phyloP scores from a whole-genome alignment of 2,113 vertebrate species.

The Burhinus bistriatus region DNA sequence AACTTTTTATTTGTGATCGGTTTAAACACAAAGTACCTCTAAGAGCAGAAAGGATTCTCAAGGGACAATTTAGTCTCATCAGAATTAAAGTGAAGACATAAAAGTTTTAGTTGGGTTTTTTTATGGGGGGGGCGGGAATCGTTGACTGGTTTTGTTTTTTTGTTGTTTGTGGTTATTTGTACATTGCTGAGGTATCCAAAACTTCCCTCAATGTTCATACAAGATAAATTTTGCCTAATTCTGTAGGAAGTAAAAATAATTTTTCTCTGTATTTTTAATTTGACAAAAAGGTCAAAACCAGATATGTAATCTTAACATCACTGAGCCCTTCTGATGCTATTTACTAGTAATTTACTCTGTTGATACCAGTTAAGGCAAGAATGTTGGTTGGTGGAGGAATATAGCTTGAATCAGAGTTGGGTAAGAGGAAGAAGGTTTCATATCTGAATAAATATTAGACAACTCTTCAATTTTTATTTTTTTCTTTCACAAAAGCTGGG shows the following conservation, averaged over 20 bases:
- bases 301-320: background rate
- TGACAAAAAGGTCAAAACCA: background rate
- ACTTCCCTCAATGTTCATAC: background rate
- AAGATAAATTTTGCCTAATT: background rate
- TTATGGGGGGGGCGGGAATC: background rate
- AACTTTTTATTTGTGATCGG: background rate
- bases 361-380: background rate
- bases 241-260: background rate
- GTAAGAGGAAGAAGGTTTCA: background rate
- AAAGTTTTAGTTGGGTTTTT: background rate
- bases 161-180: background rate
- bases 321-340: background rate
- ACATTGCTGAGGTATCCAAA: background rate
- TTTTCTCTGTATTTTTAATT: background rate
- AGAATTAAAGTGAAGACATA: background rate
- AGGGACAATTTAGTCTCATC: background rate
- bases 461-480: background rate
- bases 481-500: rapidly evolving
- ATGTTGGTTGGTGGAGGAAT: background rate
- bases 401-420: background rate
- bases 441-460: background rate
- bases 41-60: background rate
- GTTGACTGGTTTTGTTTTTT: background rate
- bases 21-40: background rate
- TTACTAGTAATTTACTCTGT: background rate